phyloP scores from a whole-genome alignment of 2,113 vertebrate genomes.

The Platanista minor region DNA sequence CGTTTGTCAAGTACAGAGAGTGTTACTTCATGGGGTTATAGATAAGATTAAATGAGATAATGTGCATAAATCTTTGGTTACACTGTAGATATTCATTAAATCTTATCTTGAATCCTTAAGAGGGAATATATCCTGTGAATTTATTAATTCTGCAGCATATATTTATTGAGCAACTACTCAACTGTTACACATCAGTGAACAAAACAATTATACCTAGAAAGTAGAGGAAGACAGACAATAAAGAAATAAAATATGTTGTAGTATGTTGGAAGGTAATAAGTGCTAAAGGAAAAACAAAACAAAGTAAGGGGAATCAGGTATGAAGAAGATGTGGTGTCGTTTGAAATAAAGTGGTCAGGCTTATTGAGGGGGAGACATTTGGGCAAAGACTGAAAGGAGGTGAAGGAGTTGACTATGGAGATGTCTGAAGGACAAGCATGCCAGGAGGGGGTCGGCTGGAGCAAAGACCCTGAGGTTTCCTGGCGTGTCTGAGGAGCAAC shows the following conservation, averaged over 20 bases:
- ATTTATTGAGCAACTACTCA: neutral
- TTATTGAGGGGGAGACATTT: neutral
- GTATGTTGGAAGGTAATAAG: neutral
- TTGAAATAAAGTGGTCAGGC: neutral
- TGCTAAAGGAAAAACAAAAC: neutral
- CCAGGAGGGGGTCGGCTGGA: rapidly evolving
- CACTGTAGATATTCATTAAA: neutral
- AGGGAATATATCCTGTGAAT: neutral
- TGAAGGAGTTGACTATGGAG: neutral
- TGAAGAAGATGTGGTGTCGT: neutral
- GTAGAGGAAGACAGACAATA: neutral
- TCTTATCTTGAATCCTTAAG: neutral
- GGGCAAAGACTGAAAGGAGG: neutral
- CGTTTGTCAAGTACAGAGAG: neutral
- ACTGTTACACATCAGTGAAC: neutral
- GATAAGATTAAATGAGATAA: neutral
- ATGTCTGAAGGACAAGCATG: neutral
- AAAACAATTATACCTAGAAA: neutral
- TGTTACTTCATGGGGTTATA: neutral
- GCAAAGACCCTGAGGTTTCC: neutral
- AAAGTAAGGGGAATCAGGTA: neutral
- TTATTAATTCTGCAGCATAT: neutral
- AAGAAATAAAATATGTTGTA: neutral
- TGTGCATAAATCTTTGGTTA: neutral
- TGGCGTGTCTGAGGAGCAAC: neutral